phyloP scores from a whole-genome alignment of 2,113 vertebrate species.

The Labeo rohita region DNA sequence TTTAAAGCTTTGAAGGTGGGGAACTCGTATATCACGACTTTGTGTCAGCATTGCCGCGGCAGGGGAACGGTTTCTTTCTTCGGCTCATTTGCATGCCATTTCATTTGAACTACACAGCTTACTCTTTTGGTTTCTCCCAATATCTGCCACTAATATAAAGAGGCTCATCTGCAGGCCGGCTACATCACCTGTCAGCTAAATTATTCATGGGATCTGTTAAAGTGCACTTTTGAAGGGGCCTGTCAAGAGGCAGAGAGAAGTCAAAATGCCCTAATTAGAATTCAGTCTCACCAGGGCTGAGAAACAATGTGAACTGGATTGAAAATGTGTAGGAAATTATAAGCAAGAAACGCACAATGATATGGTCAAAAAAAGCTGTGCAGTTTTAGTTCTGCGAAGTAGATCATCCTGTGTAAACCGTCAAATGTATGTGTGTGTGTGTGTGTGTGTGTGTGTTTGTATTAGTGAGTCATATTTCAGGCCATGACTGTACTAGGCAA shows the following conservation, averaged over 20 bases:
- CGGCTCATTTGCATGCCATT: conserved; percentile 21
- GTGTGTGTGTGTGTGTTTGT: background rate
- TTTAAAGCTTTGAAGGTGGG: conserved; percentile 1
- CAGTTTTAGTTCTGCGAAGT: background rate
- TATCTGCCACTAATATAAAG: conserved; percentile 29
- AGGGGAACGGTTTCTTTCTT: background rate
- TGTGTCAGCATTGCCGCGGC: background rate
- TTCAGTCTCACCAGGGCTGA: conserved; percentile 5
- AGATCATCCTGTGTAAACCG: background rate
- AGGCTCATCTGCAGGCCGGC: conserved; percentile 5
- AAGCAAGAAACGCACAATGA: background rate
- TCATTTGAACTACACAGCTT: conserved; percentile 4
- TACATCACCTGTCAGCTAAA: conserved; percentile 39
- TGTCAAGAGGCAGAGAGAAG: conserved; percentile 27
- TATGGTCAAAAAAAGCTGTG: background rate
- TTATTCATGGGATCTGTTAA: conserved; percentile 39
- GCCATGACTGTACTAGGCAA: conserved; percentile 19
- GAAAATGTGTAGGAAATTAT: background rate
- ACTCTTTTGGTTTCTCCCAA: background rate
- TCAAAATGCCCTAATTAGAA: conserved; percentile 19
- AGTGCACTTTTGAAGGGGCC: conserved; percentile 20
- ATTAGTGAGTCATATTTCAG: conserved; percentile 6
- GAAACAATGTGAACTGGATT: background rate
- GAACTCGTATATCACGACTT: background rate
- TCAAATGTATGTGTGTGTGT: background rate